phyloP scores from a whole-genome alignment of 2,797 vertebrate species.

The Cyprinodon diabolis region DNA sequence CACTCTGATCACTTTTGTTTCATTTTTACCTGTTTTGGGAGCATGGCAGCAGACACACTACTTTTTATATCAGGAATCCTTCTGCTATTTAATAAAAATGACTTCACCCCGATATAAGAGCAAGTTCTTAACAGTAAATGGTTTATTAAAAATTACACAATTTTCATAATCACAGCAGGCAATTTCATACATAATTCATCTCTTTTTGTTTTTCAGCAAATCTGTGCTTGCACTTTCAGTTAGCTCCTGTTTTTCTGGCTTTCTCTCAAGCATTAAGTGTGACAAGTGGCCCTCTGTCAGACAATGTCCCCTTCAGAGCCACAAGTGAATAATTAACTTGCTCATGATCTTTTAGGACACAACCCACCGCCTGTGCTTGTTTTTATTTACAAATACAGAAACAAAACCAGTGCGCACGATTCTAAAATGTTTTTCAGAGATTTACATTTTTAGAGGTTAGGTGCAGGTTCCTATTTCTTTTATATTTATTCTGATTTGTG shows the following conservation, averaged over 20 bases:
- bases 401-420: conserved; percentile 50
- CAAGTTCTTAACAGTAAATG: too few species aligned
- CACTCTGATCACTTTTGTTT: not conserved
- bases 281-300: conserved; percentile 67
- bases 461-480: not conserved
- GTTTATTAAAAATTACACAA: too few species aligned
- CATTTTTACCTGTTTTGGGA: not conserved
- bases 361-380: conserved; percentile 64
- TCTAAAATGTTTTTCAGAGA: conserved; percentile 48
- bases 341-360: conserved; percentile 68
- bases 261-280: conserved; percentile 46
- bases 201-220: conserved; percentile 20
- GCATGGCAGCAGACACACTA: not conserved
- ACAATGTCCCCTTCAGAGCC: conserved; percentile 71
- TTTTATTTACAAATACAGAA: conserved; percentile 65
- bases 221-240: conserved; percentile 34
- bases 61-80: too few species aligned
- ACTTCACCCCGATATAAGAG: too few species aligned
- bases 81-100: not conserved
- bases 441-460: not conserved
- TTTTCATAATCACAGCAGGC: too few species aligned
- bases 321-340: conserved; percentile 77
- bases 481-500: not conserved
- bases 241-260: conserved; percentile 58
- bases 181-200: not conserved